Evolutionary conservation across 1,140 invertebrate species (phyloP), one percentile per base, ranked within the genome.

Genomic region (Proales similis): DNA sequence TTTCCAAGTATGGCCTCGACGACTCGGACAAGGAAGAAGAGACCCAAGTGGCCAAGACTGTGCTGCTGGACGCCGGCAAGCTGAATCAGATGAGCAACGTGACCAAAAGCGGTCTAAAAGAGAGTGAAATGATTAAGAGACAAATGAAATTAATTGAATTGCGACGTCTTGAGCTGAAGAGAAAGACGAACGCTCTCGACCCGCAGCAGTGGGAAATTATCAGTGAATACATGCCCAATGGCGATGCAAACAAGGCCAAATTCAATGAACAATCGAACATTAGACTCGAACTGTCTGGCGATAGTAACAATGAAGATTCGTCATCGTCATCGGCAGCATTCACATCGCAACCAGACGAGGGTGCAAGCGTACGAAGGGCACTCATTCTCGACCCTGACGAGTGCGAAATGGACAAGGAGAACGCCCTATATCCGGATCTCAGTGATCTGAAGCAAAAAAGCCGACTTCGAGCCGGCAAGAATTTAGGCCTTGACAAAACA

Each of bases 121-220:
- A 57, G 45, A 57, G 45, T 11, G 36, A 57, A 29, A 57, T 57
- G 51, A 43, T 57, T 2, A 19, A 57, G 20, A 29, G 36, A 19
- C 51, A 57, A 42, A 5, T 39, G 33, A 57, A 57, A 39, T 14
- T 57, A 26, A 57, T 57, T 24, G 51, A 57, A 39, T n/a, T 26
- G 1, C 26, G 51, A 26, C 33, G 51, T n/a, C 45, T 57, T 11
- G 51, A 57, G 6, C 32, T 57, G 20, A 57, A 43, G 20, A 22
- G 32, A 24, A 57, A 43, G 3, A n/a, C 45, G 11, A 22, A n/a
- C 3, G 30, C 36, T 9, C 39, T 57, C 17, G 45, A 36, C 24
- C 39, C 39, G 14, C 51, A 57, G 19, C 51, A 57, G 19, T 57
- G 51, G 51, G 51, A 57, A 9, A 43, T 57, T 0, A 57, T 57